A percentile compares a stretch with the other conserved stretches of the same genome.
phyloP scores from a whole-genome alignment of 2,797 vertebrate genomes.

The Serranus cabrilla region DNA sequence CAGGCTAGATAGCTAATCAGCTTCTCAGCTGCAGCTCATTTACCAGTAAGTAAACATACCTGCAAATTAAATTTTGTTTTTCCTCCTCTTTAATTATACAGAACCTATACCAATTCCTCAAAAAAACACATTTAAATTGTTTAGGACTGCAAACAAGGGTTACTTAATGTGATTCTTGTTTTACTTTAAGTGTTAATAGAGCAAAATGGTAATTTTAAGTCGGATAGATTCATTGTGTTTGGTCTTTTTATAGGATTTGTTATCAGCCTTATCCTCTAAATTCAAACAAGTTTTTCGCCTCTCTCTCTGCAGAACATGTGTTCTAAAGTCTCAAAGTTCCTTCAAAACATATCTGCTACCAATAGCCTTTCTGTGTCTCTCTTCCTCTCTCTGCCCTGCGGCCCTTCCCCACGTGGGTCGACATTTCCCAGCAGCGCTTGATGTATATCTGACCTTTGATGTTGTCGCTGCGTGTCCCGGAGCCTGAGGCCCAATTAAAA shows the following conservation, averaged over 20 bases:
- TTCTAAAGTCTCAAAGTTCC: conserved; percentile 13
- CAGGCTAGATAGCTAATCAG: too few species aligned
- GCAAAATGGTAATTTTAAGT: not conserved
- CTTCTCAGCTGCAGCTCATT: too few species aligned
- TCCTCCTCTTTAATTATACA: too few species aligned
- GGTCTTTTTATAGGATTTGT: not conserved
- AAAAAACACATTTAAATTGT: too few species aligned
- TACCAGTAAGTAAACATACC: too few species aligned
- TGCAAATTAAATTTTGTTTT: too few species aligned
- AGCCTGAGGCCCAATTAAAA: conserved; percentile 87
- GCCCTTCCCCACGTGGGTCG: conserved; percentile 64
- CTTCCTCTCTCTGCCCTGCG: conserved; percentile 47
- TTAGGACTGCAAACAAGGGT: too few species aligned
- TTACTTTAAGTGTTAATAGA: too few species aligned
- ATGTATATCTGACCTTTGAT: conserved; percentile 92
- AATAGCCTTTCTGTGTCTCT: conserved; percentile 41
- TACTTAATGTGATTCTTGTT: too few species aligned
- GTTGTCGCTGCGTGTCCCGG: conserved; percentile 80
- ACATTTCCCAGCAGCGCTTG: conserved; percentile 84
- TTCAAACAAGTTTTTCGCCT: not conserved
- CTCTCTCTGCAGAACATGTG: not conserved
- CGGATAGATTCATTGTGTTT: not conserved
- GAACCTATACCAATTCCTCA: too few species aligned
- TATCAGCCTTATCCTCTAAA: not conserved
- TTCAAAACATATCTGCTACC: conserved; percentile 34